These are phyloP conservation scores for Tetraodon nigroviridis DNA, from an alignment of 2,113 vertebrate species.

Conservation along the genomic window DNA sequence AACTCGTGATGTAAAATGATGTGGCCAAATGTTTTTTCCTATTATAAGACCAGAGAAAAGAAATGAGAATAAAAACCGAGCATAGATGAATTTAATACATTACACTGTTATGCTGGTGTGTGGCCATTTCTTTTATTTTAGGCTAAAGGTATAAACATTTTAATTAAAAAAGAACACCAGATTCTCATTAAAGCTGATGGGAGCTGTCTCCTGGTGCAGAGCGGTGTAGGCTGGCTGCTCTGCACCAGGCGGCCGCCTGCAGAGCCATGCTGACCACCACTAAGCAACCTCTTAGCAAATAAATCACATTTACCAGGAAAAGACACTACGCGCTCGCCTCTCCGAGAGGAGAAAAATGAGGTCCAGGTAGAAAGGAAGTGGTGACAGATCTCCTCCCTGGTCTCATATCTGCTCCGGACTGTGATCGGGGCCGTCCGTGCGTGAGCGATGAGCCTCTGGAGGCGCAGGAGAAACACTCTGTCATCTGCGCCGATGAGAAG, in stretches of 20 bases:
- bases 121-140: too few relatives aligned
- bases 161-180: slow-evolving; percentile 18
- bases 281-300: slow-evolving; percentile 47
- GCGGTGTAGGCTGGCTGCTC: slow-evolving; percentile 7
- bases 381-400: slow-evolving; percentile 56
- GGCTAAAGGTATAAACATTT: slow-evolving; percentile 1
- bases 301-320: slow-evolving; percentile 62
- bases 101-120: neutral
- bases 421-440: slow-evolving; percentile 51
- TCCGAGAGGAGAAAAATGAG: slow-evolving; percentile 52
- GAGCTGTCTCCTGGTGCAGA: slow-evolving; percentile 5
- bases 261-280: slow-evolving; percentile 32
- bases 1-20: slow-evolving; percentile 44
- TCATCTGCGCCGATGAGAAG: slow-evolving; percentile 56
- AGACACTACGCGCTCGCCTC: slow-evolving; percentile 35
- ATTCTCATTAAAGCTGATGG: neutral
- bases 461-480: slow-evolving; percentile 47
- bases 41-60: slow-evolving; percentile 17
- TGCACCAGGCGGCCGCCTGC: slow-evolving; percentile 38
- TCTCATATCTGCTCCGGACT: slow-evolving; percentile 58
- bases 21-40: slow-evolving; percentile 21
- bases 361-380: slow-evolving; percentile 47
- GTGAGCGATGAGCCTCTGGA: slow-evolving; percentile 55
- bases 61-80: neutral
- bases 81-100: slow-evolving; percentile 20